Base-by-base conservation (phyloP, 1,140 invertebrate genomes). In the Tetramorium parvispinum region DNA sequence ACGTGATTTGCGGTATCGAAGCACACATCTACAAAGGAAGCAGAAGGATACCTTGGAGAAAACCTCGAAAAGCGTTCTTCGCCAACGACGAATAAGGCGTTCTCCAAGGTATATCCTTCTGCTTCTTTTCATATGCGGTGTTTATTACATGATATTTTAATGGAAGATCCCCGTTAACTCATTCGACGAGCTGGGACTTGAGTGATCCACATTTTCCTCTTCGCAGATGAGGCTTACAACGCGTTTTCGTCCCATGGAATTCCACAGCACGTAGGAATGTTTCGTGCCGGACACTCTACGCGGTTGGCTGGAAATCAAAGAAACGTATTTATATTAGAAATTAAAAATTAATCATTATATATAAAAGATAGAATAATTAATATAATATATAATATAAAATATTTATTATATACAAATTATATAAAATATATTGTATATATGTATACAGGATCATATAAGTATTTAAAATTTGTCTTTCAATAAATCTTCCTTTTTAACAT, bases 181-280 rank as follows among this genome's bases (percentile, higher is more conserved):
- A 68, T 66, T 37, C 10, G 21, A 24, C 63, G 63, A 55, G 21
- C 40, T 55, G 49, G 49, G 63, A 81, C 63, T 81, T 70, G 61
- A 55, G 2, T 13, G 61, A 21, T 65, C 18, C 8, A 1, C 24
- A 4, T 8, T 6, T 24, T 81, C 3, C 3, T 81, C 51, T 68
- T 55, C 37, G 49, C 49, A 81, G 49, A 81, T 81, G 49, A 81
- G 49, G 21, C 5, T 68, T 37, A 81, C 70, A 40, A 49, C 49
- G 43, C 10, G 63, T 16, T 46, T 68, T 0, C 77, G 77, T 40
- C 77, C 77, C 5, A n/a, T 55, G 10, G 18, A 16, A 16, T 81
- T 81, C 77, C 77, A 81, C 5, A 81, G 21, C 21, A 81, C 77
- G 55, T 81, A 81, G 10, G 77, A 81, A 68, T 70, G 63, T 55